These are phyloP conservation scores for Latrodectus hesperus DNA, from an alignment of 2,888 invertebrate genomes.

Conservation along the genomic window DNA sequence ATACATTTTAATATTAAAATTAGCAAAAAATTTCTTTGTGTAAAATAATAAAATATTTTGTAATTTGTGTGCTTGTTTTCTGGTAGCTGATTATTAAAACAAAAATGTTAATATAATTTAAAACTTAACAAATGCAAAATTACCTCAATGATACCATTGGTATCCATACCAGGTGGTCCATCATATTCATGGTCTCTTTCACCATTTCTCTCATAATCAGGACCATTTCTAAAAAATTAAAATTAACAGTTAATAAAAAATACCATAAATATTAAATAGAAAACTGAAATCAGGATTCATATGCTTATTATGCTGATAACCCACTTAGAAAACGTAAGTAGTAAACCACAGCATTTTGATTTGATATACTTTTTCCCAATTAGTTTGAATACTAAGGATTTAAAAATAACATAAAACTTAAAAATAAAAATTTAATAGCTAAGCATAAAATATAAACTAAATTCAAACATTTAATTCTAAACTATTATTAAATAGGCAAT, in stretches of 20 bases:
- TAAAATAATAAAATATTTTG: no score
- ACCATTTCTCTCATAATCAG: constrained; percentile 60
- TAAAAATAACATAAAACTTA: neutral
- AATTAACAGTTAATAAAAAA: neutral
- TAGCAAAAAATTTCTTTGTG: no score
- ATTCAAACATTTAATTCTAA: no score
- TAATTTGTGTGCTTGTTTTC: no score
- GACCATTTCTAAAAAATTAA: constrained; percentile 45
- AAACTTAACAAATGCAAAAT: neutral
- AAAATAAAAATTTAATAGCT: no score
- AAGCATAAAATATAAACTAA: no score
- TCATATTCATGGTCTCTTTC: constrained; percentile 77
- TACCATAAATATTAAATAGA: neutral
- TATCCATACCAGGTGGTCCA: constrained; percentile 91
- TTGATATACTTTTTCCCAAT: neutral
- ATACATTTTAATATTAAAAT: no score
- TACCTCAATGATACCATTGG: constrained; percentile 90
- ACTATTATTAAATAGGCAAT: no score
- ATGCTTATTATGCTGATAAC: neutral
- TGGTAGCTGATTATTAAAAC: neutral
- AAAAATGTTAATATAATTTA: neutral
- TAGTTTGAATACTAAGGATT: neutral
- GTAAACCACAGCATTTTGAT: neutral
- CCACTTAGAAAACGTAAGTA: neutral
- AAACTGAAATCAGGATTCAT: neutral